Conservation (phyloP, 2,888 invertebrate genomes). For the Cryptocheilus praepositus region DNA sequence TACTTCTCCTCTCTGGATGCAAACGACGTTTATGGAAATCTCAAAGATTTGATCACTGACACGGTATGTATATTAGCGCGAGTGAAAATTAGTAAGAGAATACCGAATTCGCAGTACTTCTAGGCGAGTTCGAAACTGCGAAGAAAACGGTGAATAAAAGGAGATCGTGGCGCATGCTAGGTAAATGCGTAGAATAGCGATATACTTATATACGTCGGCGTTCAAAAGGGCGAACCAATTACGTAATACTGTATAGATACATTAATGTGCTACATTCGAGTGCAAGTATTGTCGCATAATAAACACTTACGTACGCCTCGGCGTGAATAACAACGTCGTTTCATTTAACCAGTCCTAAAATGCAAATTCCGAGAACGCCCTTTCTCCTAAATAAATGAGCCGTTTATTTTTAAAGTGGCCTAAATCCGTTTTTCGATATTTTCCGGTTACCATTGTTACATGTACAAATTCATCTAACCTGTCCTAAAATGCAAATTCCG, state of each 20-base stretch:
- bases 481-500: no score
- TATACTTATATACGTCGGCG: slow-evolving; percentile 53
- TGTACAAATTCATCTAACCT: no score
- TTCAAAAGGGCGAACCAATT: slow-evolving; percentile 51
- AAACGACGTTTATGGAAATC: no score
- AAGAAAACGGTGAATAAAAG: slow-evolving; percentile 15
- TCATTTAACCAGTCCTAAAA: not conserved
- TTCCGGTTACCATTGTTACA: no score
- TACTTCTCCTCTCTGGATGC: no score
- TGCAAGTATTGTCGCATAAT: slow-evolving; percentile 56
- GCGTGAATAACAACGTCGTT: not conserved
- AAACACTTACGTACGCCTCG: slow-evolving; percentile 56
- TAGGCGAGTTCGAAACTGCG: no score
- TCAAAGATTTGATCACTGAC: slow-evolving; percentile 5
- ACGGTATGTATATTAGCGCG: slow-evolving; percentile 37
- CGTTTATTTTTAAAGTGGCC: no score
- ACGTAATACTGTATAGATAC: slow-evolving; percentile 56
- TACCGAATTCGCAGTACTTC: slow-evolving; percentile 10
- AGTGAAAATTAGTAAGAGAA: slow-evolving; percentile 29
- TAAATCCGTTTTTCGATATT: no score
- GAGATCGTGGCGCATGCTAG: slow-evolving; percentile 40
- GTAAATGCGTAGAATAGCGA: slow-evolving; percentile 44
- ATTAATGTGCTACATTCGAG: slow-evolving; percentile 58
- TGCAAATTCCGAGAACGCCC: no score
- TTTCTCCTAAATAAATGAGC: no score